Percentiles rank a stretch among this genome's conserved stretches.
Evolutionary conservation across 2,113 vertebrate species (phyloP).

Genomic region (Scolopax mira): DNA sequence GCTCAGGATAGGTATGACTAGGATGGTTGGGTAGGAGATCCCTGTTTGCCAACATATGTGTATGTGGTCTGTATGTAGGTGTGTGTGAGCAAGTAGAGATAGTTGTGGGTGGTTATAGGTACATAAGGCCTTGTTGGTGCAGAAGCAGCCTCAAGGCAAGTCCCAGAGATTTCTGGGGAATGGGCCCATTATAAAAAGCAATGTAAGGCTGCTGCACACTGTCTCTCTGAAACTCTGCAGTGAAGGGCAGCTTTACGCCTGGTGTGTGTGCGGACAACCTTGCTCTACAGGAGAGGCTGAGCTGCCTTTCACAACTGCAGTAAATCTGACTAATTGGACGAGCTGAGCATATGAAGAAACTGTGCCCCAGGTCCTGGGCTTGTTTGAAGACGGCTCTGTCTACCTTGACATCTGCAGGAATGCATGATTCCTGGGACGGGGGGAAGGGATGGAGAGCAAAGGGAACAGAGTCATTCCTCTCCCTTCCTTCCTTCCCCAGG

Average conservation of each 20-base stretch:
- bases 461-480: not conserved
- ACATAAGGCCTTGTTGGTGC: not conserved
- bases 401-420: conserved; percentile 40
- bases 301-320: not conserved
- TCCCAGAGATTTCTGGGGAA: not conserved
- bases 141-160: not conserved
- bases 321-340: conserved; percentile 35
- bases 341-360: conserved; percentile 1
- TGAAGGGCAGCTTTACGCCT: not conserved
- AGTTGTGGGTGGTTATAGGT: not conserved
- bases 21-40: not conserved
- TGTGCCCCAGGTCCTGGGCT: conserved; percentile 21
- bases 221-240: not conserved
- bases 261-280: not conserved
- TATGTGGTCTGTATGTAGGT: rapidly evolving
- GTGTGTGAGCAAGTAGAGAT: not conserved
- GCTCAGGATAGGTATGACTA: not conserved
- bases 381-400: conserved; percentile 19
- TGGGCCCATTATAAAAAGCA: not conserved
- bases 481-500: not conserved
- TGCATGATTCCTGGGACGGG: not conserved
- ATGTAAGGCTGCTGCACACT: rapidly evolving
- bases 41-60: not conserved
- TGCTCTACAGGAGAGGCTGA: not conserved
- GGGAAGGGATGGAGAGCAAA: not conserved